Evolutionary conservation across 2,888 invertebrate genomes (phyloP), one percentile per base, ranked within the genome.

Genomic region (Hoplodrina ambigua): DNA sequence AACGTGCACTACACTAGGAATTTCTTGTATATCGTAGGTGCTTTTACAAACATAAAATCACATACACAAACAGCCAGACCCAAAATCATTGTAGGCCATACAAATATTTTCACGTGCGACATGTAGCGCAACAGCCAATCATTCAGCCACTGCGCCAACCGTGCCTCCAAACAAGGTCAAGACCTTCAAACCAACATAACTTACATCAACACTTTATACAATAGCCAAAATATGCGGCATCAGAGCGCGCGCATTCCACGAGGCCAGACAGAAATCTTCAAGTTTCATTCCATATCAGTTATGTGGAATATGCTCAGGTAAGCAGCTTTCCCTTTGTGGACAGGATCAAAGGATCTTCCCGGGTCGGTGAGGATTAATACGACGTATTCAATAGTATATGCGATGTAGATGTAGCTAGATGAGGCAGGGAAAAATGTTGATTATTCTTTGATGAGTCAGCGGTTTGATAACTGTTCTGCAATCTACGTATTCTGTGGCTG

Each of bases 271-370:
- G 72, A 73, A 62, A 76, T 81, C 75, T 75, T 80, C 60, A 76
- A 78, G 78, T 74, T 66, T 83, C 81, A 85, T 84, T 78, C 72
- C 80, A 76, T 72, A 73, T 74, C 79, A 83, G 82, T 65, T 82
- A 85, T 86, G 83, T 83, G 71, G 72, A 82, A 80, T 80, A 79
- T 85, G 76, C 61, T 78, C 68, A 75, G 76, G 78, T 80, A 80
- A 79, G 76, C 69, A 74, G 61, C 69, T 69, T 66, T 75, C 55
- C 85, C 85, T 87, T 86, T 87, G 87, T 86, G 74, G 50, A 59
- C 69, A 77, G 77, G 84, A 86, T 86, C 87, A 86, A 86, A 86
- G 86, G 87, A 76, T 82, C 57, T 59, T 60, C 55, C 44, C 53
- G 74, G 77, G 80, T 69, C 80, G 77, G 71, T 65, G 75, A 25